These are phyloP conservation scores for Sylvia atricapilla DNA, from an alignment of 2,113 vertebrate genomes.

Conservation along the genomic window DNA sequence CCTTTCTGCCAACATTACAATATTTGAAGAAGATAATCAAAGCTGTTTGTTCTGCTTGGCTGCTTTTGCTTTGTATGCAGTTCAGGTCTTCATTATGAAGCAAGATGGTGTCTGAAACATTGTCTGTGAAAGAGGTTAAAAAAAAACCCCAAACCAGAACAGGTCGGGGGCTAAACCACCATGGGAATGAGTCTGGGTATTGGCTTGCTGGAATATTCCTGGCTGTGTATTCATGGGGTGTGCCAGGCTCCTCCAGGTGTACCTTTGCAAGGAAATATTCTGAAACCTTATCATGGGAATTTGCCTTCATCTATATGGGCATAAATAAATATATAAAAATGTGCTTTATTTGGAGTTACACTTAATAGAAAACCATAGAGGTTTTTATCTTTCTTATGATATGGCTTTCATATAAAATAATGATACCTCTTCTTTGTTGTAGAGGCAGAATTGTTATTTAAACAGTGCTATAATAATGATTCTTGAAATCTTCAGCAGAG, in stretches of 20 bases:
- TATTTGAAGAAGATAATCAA: slow-evolving; percentile 56
- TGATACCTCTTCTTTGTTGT: neutral
- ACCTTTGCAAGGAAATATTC: neutral
- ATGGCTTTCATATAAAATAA: neutral
- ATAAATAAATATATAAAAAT: neutral
- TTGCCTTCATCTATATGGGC: neutral
- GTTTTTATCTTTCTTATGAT: neutral
- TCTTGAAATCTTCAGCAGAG: neutral
- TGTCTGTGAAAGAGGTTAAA: neutral
- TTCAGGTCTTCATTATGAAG: slow-evolving; percentile 42
- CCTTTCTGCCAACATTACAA: slow-evolving; percentile 1
- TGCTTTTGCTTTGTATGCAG: slow-evolving; percentile 9
- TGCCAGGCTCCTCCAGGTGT: neutral
- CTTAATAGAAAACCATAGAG: neutral
- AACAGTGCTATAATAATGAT: neutral
- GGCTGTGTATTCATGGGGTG: neutral
- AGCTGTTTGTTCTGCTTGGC: slow-evolving; percentile 57
- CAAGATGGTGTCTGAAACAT: slow-evolving; percentile 4
- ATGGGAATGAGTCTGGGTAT: neutral
- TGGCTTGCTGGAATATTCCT: neutral
- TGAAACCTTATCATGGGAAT: neutral
- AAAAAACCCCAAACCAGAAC: neutral
- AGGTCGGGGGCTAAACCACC: neutral
- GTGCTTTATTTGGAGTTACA: neutral
- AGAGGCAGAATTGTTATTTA: neutral